These are phyloP conservation scores for Podarcis cretensis DNA, from an alignment of 2,113 vertebrate genomes.

Conservation along the genomic window DNA sequence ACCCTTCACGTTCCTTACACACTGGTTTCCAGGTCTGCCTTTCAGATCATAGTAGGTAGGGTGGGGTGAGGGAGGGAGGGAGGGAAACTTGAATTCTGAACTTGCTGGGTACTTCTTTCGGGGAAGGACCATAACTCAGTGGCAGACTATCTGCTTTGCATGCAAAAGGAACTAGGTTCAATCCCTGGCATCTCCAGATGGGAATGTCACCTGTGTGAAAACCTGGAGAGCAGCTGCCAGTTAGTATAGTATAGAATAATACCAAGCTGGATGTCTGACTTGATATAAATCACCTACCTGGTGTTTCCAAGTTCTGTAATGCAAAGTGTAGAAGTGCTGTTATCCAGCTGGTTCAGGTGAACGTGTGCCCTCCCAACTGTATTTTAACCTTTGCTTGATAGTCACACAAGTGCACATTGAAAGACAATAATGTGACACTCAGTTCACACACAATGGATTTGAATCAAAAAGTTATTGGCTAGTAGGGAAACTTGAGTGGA, in stretches of 20 bases:
- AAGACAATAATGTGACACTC: background rate
- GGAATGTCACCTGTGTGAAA: no score
- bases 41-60: background rate
- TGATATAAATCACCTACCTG: no score
- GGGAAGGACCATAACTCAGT: no score
- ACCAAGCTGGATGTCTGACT: no score
- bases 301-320: background rate
- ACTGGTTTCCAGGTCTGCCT: background rate
- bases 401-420: background rate
- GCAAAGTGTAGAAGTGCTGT: background rate
- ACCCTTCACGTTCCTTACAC: background rate
- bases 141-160: no score
- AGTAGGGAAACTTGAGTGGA: background rate
- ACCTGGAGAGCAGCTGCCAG: no score
- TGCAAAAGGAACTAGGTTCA: no score
- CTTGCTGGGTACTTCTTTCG: background rate
- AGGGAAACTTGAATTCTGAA: background rate
- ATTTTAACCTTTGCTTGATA: background rate
- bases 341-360: background rate
- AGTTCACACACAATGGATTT: background rate
- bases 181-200: no score
- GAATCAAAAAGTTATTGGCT: background rate
- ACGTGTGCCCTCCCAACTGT: background rate
- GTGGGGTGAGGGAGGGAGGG: background rate
- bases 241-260: no score